Base-by-base conservation (phyloP, 2,888 invertebrate genomes). In the Coecobrya sp. region DNA sequence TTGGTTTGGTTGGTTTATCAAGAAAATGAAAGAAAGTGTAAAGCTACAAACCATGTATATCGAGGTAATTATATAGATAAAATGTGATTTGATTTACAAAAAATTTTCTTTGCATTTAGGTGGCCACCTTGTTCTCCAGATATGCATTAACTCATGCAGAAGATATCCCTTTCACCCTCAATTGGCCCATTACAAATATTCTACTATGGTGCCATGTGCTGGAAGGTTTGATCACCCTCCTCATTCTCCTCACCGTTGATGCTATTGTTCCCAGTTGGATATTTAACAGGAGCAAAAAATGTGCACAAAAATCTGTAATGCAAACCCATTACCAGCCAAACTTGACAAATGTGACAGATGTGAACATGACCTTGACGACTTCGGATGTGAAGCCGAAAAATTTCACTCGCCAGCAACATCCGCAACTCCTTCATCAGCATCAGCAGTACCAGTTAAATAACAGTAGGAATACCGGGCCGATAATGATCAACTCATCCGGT, bases 101-200 rank as follows among this genome's bases (percentile, higher is more conserved):
- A 55, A 55, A 16, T 19, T 45, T 10, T 49, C 36, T 27, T 25
- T 19, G 19, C n/a, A 59, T 36, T 42, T 30, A 93, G 93, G 91
- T 92, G 49, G 90, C 93, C 88, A 93, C 93, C 5, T 68, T 93
- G 8, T 91, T 93, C 19, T 93, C 93, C 42, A 89, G 93, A 86
- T 90, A 87, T 19, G 86, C 87, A 10, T 76, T 93, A 45, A 84
- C 89, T 10, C 84, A 89, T 19, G 68, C 79, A 5, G 79, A 89
- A 36, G 91, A 89, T 19, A 36, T 73, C 11, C 89, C 92, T 8
- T 86, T 92, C 55, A 82, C 92, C 25, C 76, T 92, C 13, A 92
- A 94, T 68, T 94, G 94, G 94, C 94, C 94, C 68, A 86, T 94
- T 30, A 92, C 94, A 30, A 94, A 94, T 65, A 86, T 93, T 27